Conservation (phyloP, 2,113 vertebrate genomes). For the Pontoporia blainvillei region DNA sequence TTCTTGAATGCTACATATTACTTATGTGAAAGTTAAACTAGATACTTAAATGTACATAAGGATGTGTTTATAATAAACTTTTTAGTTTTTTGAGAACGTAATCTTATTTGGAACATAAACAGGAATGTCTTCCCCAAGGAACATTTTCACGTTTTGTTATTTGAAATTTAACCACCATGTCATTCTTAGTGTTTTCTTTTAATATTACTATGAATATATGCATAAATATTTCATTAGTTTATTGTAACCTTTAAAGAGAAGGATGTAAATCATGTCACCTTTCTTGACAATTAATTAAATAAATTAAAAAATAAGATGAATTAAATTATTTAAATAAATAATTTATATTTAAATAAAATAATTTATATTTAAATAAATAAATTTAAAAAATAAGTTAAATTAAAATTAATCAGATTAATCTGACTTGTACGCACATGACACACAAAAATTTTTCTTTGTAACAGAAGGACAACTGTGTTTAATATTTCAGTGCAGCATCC, state of each 20-base stretch:
- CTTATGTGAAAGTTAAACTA: background rate
- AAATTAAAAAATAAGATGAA: no score
- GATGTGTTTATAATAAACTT: background rate
- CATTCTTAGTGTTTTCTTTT: constrained; percentile 12
- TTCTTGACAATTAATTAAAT: constrained; percentile 26
- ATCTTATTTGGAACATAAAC: background rate
- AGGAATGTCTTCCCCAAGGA: background rate
- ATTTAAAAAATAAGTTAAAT: no score
- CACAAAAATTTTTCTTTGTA: background rate
- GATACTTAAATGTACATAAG: background rate
- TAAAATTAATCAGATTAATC: background rate
- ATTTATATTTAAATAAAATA: no score
- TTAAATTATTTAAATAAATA: no score
- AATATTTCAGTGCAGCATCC: background rate
- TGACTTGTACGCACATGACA: background rate
- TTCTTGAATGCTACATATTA: background rate
- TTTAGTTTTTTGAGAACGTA: background rate
- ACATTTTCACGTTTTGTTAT: constrained; percentile 1
- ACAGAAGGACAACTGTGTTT: background rate
- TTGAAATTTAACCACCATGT: background rate
- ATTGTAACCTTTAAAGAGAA: constrained; percentile 33
- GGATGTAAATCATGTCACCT: background rate
- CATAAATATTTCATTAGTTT: background rate
- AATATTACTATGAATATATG: background rate
- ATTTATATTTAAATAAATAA: no score